A percentile compares a stretch with the other conserved stretches of the same genome.
phyloP scores from a whole-genome alignment of 2,888 invertebrate genomes.

The Crematogaster levior region DNA sequence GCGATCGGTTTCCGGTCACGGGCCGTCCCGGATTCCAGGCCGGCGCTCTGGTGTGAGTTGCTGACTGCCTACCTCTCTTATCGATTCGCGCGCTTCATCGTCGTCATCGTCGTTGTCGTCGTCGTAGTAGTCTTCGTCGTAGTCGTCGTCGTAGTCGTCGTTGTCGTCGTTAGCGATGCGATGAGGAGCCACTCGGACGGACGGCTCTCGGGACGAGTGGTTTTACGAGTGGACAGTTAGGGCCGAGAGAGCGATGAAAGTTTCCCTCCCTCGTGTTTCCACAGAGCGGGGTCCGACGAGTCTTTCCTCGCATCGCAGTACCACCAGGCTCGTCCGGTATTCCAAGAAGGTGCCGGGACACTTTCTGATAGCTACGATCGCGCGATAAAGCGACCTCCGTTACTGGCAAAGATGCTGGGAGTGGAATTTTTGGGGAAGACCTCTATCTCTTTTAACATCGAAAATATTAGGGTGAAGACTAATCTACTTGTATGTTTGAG shows the following conservation, averaged over 20 bases:
- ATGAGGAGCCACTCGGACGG: slow-evolving; percentile 52
- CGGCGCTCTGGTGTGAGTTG: slow-evolving; percentile 67
- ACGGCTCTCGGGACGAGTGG: slow-evolving; percentile 59
- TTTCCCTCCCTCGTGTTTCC: slow-evolving; percentile 60
- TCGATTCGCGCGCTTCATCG: slow-evolving; percentile 68
- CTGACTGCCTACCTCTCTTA: slow-evolving; percentile 60
- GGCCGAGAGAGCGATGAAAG: slow-evolving; percentile 65
- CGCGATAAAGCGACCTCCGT: slow-evolving; percentile 70
- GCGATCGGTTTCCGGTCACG: slow-evolving; percentile 82
- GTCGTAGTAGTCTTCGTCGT: slow-evolving; percentile 56
- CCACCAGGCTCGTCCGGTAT: slow-evolving; percentile 22
- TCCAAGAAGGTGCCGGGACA: slow-evolving; percentile 46
- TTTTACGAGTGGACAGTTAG: slow-evolving; percentile 70
- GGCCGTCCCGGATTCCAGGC: slow-evolving; percentile 76
- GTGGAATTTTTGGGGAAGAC: slow-evolving; percentile 25
- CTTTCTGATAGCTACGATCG: slow-evolving; percentile 69
- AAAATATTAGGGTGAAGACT: neutral
- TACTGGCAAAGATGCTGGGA: neutral
- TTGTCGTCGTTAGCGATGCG: slow-evolving; percentile 71
- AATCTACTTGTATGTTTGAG: neutral
- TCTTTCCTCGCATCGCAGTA: slow-evolving; percentile 16
- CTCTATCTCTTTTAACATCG: neutral
- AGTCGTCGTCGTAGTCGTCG: slow-evolving; percentile 48
- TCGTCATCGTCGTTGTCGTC: slow-evolving; percentile 57
- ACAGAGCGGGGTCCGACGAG: slow-evolving; percentile 56